Percentiles rank a stretch among this genome's conserved stretches.
phyloP scores from a whole-genome alignment of 2,113 vertebrate species.

The Cnemophilus loriae region DNA sequence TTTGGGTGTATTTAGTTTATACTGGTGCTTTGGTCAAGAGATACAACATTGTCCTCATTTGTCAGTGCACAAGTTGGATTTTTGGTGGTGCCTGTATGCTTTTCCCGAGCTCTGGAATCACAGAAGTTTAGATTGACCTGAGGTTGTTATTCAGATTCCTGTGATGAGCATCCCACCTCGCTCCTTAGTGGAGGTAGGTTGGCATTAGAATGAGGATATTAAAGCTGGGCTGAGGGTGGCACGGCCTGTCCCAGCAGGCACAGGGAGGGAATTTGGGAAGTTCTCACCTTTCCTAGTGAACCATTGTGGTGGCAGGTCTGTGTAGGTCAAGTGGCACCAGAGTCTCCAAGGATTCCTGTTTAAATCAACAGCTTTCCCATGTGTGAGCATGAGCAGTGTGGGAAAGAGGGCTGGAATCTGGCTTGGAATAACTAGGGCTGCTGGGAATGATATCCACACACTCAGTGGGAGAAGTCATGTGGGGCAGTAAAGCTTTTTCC shows the following conservation, averaged over 20 bases:
- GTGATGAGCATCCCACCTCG: not conserved
- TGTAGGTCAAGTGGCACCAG: not conserved
- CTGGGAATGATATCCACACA: not conserved
- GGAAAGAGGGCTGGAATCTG: not conserved
- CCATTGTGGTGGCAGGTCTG: not conserved
- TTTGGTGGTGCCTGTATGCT: fast-evolving
- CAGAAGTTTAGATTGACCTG: not conserved
- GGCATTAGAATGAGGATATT: fast-evolving
- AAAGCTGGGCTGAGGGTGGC: too few relatives aligned
- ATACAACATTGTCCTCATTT: not conserved
- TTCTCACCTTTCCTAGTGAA: not conserved
- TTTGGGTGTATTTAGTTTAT: not conserved
- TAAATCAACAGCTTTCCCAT: not conserved
- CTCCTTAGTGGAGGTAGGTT: not conserved
- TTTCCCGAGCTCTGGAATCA: not conserved
- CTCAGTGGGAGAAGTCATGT: not conserved
- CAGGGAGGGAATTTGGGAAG: not conserved
- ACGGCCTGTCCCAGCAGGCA: not conserved
- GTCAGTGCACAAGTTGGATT: not conserved
- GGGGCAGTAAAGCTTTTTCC: not conserved
- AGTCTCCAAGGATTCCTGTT: not conserved
- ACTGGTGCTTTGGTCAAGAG: not conserved
- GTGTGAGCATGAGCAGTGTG: not conserved
- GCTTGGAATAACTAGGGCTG: not conserved
- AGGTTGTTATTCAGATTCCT: not conserved